Evolutionary conservation across 2,797 vertebrate species (phyloP), one percentile per base, ranked within the genome.

Genomic region (Crypturellus tataupa): DNA sequence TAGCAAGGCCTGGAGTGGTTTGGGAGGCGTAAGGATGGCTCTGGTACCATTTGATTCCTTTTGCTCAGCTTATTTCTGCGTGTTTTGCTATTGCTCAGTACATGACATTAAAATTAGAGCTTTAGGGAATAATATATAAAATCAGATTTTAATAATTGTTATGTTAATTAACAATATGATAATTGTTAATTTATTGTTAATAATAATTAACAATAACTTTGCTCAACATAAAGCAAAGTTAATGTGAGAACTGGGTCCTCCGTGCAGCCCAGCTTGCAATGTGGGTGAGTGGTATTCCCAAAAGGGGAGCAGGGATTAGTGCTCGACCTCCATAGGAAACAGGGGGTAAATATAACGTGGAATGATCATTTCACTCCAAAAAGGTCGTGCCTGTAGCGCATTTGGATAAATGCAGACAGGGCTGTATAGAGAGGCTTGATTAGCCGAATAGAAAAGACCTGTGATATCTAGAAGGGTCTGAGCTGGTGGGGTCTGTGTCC

Each of bases 331-430:
- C 21, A 25, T 1, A 47, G n/a, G 77, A 87, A 75, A n/a, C 20
- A 10, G 31, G 14, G 56, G 39, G 55, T 10, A 53, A 72, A 63
- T 64, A 7, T 60, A 69, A 72, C 24, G 64, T 2, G 4, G 27
- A 69, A 33, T 0, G 0, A 80, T 64, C 2, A 4, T 44, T 83
- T 72, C 0, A 1, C 17, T 82, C 60, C 19, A 56, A 53, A 77
- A 67, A n/a, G 55, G 14, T 78, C 31, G 16, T 21, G 4, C 31
- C 23, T 65, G 31, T 6, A 5, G 13, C 23, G 8, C 9, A 4
- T 60, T 35, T 53, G 55, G 73, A 40, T 75, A 75, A 83, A 60
- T 27, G 27, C 55, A 79, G 78, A 64, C 49, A 46, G 4, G 7
- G 5, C 1, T 0, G n/a, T 49, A 31, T n/a, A 8, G 68, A 64